These are phyloP conservation scores for Saturnia pavonia DNA, from an alignment of 2,888 invertebrate species.

Conservation along the genomic window DNA sequence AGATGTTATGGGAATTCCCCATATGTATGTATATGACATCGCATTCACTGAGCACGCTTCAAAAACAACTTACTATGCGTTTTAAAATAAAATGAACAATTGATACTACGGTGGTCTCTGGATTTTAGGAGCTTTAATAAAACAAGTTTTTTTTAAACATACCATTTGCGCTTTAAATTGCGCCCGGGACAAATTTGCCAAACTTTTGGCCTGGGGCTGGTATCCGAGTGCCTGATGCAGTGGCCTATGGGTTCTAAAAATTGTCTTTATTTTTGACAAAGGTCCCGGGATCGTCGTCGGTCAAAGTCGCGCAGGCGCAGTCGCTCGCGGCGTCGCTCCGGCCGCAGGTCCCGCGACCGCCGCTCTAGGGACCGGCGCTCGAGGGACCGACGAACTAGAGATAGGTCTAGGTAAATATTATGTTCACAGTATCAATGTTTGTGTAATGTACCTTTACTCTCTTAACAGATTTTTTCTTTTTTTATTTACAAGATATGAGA, in stretches of 20 bases:
- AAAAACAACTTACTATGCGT: no score
- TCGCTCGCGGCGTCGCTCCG: conserved; percentile 65
- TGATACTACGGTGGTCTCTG: no score
- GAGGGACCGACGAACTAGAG: conserved; percentile 62
- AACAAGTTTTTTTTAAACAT: no score
- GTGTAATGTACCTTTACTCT: neutral
- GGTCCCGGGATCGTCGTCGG: conserved; percentile 70
- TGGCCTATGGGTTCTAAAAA: neutral
- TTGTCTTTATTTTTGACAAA: conserved; percentile 25
- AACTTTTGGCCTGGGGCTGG: no score
- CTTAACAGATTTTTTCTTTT: neutral
- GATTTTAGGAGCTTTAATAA: no score
- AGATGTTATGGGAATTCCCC: no score
- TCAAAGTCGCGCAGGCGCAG: conserved; percentile 71
- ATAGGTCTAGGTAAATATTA: conserved; percentile 58
- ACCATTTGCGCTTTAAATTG: no score
- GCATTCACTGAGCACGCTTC: no score
- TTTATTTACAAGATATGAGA: neutral
- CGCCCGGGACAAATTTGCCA: no score
- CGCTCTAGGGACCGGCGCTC: conserved; percentile 67
- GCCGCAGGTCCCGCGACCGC: conserved; percentile 62
- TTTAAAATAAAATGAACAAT: no score
- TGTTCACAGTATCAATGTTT: conserved; percentile 12
- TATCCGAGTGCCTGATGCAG: neutral
- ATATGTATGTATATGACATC: no score